phyloP scores from a whole-genome alignment of 2,888 invertebrate species.

The Caenorhabditis zanzibari region DNA sequence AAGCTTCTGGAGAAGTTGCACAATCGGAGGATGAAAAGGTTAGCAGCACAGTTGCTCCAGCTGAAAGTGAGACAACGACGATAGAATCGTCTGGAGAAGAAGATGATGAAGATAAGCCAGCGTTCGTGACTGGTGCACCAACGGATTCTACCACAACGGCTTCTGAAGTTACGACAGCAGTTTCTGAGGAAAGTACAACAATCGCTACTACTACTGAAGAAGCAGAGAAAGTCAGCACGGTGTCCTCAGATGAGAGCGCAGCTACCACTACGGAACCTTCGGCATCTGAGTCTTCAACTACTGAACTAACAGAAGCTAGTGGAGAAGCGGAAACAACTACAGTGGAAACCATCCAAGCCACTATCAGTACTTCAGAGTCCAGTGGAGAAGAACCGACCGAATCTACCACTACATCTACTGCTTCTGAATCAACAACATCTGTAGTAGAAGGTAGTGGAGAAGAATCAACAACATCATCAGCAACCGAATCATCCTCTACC shows the following conservation, averaged over 20 bases:
- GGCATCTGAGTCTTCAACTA: background rate
- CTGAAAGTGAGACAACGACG: constrained; percentile 27
- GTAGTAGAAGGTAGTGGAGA: constrained; percentile 32
- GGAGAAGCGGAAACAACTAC: constrained; percentile 38
- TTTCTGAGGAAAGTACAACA: constrained; percentile 6
- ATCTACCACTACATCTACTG: background rate
- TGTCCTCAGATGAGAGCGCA: background rate
- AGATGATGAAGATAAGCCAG: constrained; percentile 46
- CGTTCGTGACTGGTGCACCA: constrained; percentile 45
- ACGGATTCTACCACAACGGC: constrained; percentile 29
- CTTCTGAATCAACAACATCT: background rate
- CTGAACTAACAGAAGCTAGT: constrained; percentile 13
- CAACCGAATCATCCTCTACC: constrained; percentile 6
- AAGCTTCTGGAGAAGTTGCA: constrained; percentile 19
- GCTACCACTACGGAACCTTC: background rate
- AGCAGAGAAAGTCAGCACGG: constrained; percentile 6
- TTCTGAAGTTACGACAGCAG: background rate
- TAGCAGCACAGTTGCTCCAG: constrained; percentile 9
- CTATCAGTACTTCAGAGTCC: background rate
- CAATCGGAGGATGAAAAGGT: constrained; percentile 19
- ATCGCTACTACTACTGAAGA: background rate
- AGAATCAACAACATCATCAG: background rate
- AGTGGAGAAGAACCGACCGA: constrained; percentile 22
- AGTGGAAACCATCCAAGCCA: background rate
- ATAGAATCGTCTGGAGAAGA: constrained; percentile 25